These are phyloP conservation scores for Musca domestica DNA, from an alignment of 1,140 invertebrate genomes.

Conservation along the genomic window DNA sequence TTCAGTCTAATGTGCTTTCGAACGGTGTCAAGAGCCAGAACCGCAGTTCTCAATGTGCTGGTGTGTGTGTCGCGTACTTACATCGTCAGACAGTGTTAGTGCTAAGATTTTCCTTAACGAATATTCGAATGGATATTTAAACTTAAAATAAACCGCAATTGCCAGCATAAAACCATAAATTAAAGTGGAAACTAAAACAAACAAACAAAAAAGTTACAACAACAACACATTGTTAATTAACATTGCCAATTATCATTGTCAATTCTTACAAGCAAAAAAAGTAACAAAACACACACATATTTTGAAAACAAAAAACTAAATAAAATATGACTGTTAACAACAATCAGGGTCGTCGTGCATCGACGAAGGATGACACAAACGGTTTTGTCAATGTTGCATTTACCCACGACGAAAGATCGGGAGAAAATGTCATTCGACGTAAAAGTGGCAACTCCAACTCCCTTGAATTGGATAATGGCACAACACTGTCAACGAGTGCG, in stretches of 20 bases:
- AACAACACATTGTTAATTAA: background rate
- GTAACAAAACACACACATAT: background rate
- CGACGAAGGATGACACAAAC: background rate
- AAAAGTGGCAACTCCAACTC: slow-evolving; percentile 44
- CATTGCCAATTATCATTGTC: background rate
- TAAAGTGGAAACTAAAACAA: background rate
- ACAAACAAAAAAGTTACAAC: background rate
- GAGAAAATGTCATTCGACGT: slow-evolving; percentile 34
- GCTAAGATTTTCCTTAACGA: too few relatives aligned
- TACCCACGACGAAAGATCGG: slow-evolving; percentile 31
- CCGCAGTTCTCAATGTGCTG: too few relatives aligned
- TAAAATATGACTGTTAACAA: slow-evolving; percentile 10
- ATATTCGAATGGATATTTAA: background rate
- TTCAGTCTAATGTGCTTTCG: slow-evolving; percentile 12
- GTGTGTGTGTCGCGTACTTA: too few relatives aligned
- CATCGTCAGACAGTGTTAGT: too few relatives aligned
- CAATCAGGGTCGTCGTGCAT: slow-evolving; percentile 1
- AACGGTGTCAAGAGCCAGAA: background rate
- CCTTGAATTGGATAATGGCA: slow-evolving; percentile 39
- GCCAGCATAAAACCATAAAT: background rate
- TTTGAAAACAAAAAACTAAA: background rate
- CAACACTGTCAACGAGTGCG: slow-evolving; percentile 25
- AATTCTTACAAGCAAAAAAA: background rate
- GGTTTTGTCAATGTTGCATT: slow-evolving; percentile 40
- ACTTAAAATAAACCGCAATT: background rate